A percentile compares a stretch with the other conserved stretches of the same genome.
Conservation (phyloP, 1,140 invertebrate species). For the Rhagoletis zephyria region DNA sequence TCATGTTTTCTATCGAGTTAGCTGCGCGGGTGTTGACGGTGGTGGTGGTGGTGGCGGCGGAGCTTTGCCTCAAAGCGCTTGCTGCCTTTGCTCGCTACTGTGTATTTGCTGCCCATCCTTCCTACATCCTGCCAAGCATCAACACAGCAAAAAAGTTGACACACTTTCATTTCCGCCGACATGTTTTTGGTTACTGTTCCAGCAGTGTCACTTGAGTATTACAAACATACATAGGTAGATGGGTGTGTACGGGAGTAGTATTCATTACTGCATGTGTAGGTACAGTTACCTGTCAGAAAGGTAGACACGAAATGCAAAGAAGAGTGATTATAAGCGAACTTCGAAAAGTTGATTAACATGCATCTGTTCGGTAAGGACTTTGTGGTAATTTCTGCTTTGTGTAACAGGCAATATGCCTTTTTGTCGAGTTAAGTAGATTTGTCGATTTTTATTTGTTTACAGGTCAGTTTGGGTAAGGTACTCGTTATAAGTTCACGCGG, state of each 20-base stretch:
- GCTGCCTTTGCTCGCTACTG: not conserved
- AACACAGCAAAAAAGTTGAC: slow-evolving; percentile 32
- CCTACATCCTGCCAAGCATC: slow-evolving; percentile 27
- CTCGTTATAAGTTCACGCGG: too few relatives aligned
- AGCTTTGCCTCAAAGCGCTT: not conserved
- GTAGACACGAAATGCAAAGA: not conserved
- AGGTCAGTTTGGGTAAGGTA: too few relatives aligned
- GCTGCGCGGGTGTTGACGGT: not conserved
- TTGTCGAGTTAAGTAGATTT: too few relatives aligned
- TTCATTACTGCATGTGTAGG: not conserved
- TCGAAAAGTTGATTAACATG: too few relatives aligned
- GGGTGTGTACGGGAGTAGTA: not conserved
- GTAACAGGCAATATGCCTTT: too few relatives aligned
- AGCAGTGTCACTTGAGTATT: not conserved
- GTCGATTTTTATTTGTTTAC: too few relatives aligned
- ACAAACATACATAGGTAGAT: not conserved
- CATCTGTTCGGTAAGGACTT: too few relatives aligned
- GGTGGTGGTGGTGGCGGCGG: too few relatives aligned
- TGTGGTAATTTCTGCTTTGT: too few relatives aligned
- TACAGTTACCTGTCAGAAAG: not conserved
- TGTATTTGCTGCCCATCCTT: not conserved
- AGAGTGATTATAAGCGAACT: too few relatives aligned
- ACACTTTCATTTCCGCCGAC: slow-evolving; percentile 39
- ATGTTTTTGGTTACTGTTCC: slow-evolving; percentile 40
- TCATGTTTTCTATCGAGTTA: slow-evolving; percentile 13